Percentiles rank a stretch among this genome's conserved stretches.
Conservation (phyloP, 2,888 invertebrate species). For the Emmelina monodactyla region DNA sequence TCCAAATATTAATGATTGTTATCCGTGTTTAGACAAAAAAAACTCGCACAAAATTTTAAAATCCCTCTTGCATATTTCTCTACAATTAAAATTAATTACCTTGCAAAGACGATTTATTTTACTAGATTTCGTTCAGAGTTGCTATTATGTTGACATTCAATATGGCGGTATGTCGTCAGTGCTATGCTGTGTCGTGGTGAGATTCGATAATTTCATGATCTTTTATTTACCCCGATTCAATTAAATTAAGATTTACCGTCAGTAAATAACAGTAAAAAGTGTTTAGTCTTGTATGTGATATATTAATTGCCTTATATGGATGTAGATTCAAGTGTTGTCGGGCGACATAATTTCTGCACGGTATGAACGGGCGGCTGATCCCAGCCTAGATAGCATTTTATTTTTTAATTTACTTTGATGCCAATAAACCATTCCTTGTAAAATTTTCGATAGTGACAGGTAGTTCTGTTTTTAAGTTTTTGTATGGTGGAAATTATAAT, state of each 20-base stretch:
- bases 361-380: slow-evolving; percentile 39
- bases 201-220: slow-evolving; percentile 63
- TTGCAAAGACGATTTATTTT: neutral
- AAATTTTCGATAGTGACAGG: neutral
- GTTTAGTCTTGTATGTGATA: slow-evolving; percentile 23
- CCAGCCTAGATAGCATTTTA: slow-evolving; percentile 8
- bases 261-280: slow-evolving; percentile 22
- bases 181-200: slow-evolving; percentile 96
- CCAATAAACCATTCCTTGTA: neutral
- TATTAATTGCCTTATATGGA: slow-evolving; percentile 21
- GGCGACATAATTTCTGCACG: slow-evolving; percentile 40
- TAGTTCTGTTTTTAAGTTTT: neutral
- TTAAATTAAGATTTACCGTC: slow-evolving; percentile 23
- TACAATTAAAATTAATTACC: neutral
- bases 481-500: neutral
- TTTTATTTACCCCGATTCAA: slow-evolving; percentile 30
- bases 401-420: neutral
- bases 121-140: slow-evolving; percentile 33
- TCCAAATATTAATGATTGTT: slow-evolving; percentile 37
- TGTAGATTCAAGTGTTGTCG: slow-evolving; percentile 18
- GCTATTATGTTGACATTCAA: slow-evolving; percentile 79
- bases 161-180: slow-evolving; percentile 96
- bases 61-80: slow-evolving; percentile 25
- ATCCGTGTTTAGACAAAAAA: slow-evolving; percentile 47
- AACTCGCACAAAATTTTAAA: slow-evolving; percentile 55